phyloP scores from a whole-genome alignment of 1,140 invertebrate genomes.

The Aphelenchoides besseyi region DNA sequence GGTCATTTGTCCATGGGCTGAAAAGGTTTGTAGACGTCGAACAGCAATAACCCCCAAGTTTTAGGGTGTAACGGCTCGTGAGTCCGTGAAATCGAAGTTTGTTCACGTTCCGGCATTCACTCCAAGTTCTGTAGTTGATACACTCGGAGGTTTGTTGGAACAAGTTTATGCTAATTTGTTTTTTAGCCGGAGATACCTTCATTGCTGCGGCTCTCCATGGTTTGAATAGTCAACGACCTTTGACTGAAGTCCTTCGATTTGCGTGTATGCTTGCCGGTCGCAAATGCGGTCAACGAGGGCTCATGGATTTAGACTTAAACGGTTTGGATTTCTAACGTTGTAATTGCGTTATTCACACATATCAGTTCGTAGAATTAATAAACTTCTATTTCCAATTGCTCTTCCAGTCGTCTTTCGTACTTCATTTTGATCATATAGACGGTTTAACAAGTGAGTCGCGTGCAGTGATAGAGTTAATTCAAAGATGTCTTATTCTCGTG shows the following conservation, averaged over 20 bases:
- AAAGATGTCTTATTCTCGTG: no score
- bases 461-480: no score
- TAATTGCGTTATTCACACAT: no score
- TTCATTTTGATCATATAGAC: no score
- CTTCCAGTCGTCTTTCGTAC: no score
- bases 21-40: conserved; percentile 7
- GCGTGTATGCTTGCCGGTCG: not conserved
- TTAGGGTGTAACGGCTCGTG: conserved; percentile 6
- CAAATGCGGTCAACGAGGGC: not conserved
- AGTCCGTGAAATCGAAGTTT: not conserved
- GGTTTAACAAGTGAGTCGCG: no score
- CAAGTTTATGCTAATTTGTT: no score
- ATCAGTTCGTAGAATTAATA: no score
- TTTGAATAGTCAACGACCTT: not conserved
- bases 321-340: not conserved
- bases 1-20: conserved; percentile 11
- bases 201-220: conserved; percentile 5
- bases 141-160: no score
- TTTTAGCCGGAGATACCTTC: conserved; percentile 13
- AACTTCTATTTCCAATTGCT: no score
- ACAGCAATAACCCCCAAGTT: not conserved
- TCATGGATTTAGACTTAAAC: conserved; percentile 5
- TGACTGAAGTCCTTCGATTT: not conserved
- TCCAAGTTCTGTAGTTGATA: conserved; percentile 1
- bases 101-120: conserved; percentile 5